Conservation (phyloP, 2,888 invertebrate species). For the Esperia sulphurella region DNA sequence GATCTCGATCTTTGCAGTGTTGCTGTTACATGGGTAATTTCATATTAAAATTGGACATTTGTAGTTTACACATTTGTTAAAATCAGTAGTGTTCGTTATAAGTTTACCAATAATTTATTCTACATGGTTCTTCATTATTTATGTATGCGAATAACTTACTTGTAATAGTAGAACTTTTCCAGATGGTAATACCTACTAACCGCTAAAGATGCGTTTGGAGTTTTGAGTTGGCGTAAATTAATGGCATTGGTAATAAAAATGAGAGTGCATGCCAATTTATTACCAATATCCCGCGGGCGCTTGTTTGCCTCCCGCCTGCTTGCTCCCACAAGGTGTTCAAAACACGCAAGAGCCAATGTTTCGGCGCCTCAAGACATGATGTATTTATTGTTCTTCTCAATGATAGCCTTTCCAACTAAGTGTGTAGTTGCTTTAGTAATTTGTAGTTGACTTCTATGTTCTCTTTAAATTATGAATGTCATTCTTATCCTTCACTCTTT, state of each 20-base stretch:
- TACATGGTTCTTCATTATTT: not conserved
- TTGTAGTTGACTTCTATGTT: slow-evolving; percentile 2
- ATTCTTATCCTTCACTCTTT: too few species aligned
- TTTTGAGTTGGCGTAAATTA: slow-evolving; percentile 40
- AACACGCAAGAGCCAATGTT: slow-evolving; percentile 48
- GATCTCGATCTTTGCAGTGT: slow-evolving; percentile 1
- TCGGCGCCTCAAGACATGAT: slow-evolving; percentile 56
- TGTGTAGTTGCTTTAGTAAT: slow-evolving; percentile 11
- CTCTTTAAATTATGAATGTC: too few species aligned
- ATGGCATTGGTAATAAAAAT: slow-evolving; percentile 46
- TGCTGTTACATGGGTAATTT: too few species aligned
- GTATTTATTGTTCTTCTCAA: slow-evolving; percentile 31
- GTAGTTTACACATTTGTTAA: too few species aligned
- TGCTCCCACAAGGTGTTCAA: slow-evolving; percentile 48
- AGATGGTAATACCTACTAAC: not conserved
- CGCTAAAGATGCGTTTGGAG: slow-evolving; percentile 1
- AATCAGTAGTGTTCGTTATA: too few species aligned
- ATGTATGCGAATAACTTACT: not conserved
- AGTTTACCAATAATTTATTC: too few species aligned
- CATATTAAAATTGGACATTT: too few species aligned
- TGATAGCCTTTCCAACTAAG: slow-evolving; percentile 16
- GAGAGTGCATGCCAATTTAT: slow-evolving; percentile 59
- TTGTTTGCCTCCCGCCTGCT: slow-evolving; percentile 51
- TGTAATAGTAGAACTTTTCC: not conserved
- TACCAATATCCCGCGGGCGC: slow-evolving; percentile 57